phyloP scores from a whole-genome alignment of 1,140 invertebrate genomes.

The Caenorhabditis remanei region DNA sequence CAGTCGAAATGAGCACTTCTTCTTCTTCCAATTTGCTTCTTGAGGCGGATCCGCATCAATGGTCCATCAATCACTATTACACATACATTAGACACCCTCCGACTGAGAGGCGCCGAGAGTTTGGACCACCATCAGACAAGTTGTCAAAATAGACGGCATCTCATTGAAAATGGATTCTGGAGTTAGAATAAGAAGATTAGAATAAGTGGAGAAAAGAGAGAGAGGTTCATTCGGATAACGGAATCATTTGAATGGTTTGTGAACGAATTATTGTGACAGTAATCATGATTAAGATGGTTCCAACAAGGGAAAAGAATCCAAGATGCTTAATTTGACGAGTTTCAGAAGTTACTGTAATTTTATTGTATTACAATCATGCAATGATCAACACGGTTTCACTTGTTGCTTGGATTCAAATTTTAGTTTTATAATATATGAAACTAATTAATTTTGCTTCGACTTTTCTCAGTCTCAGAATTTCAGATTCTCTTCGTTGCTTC shows the following conservation, averaged over 20 bases:
- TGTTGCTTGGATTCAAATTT: too few relatives aligned
- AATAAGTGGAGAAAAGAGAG: neutral
- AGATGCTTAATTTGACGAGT: too few relatives aligned
- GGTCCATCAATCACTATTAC: slow-evolving; percentile 54
- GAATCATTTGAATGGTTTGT: slow-evolving; percentile 11
- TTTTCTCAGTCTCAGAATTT: too few relatives aligned
- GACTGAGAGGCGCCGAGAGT: slow-evolving; percentile 48
- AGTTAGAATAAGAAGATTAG: neutral
- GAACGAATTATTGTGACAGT: neutral
- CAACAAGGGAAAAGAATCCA: too few relatives aligned
- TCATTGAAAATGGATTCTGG: neutral
- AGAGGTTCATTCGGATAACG: neutral
- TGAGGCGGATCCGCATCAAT: slow-evolving; percentile 46
- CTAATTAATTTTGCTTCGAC: too few relatives aligned
- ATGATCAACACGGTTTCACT: too few relatives aligned
- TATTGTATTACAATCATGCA: too few relatives aligned
- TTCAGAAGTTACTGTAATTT: too few relatives aligned
- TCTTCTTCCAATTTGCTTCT: neutral
- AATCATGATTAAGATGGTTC: neutral
- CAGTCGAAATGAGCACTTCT: slow-evolving; percentile 11
- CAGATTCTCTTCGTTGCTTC: too few relatives aligned
- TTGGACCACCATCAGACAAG: neutral
- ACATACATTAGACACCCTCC: slow-evolving; percentile 35
- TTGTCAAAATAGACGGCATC: slow-evolving; percentile 50
- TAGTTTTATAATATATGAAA: too few relatives aligned